Evolutionary conservation across 2,113 vertebrate species (phyloP).

Genomic region (Brachyhypopomus gauderio): DNA sequence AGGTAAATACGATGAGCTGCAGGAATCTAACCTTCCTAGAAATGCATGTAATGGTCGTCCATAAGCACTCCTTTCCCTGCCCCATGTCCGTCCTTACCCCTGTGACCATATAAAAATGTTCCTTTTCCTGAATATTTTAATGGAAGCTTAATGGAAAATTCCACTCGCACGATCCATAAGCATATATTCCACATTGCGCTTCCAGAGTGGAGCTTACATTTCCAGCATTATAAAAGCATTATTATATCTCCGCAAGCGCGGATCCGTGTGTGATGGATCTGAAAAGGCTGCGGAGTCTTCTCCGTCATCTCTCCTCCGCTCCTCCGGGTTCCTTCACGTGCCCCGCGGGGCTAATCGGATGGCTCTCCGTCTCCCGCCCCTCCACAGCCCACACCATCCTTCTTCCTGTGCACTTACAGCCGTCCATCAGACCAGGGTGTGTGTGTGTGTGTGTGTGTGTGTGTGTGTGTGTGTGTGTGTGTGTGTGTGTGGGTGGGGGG

Average conservation of each 20-base stretch:
- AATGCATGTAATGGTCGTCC: constrained; percentile 41
- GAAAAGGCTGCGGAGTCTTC: neutral
- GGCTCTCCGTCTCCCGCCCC: neutral
- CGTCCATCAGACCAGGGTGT: neutral
- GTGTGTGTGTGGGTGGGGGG: no score
- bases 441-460: no score
- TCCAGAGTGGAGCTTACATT: neutral
- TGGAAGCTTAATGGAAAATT: constrained; percentile 37
- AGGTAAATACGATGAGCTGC: no score
- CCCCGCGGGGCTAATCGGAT: neutral
- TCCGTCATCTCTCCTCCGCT: neutral
- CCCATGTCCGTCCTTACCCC: constrained; percentile 19
- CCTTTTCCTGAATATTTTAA: constrained; percentile 43
- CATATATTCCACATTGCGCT: constrained; percentile 18
- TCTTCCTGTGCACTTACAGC: neutral
- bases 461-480: no score
- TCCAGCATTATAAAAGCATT: neutral
- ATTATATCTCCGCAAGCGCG: neutral
- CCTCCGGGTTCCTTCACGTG: neutral
- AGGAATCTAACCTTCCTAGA: neutral
- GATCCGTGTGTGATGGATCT: neutral
- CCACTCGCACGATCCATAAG: neutral
- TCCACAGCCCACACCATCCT: neutral
- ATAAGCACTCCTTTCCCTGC: constrained; percentile 15
- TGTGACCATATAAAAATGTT: constrained; percentile 27